These are phyloP conservation scores for Gulo gulo DNA, from an alignment of 2,113 vertebrate species.

Conservation along the genomic window DNA sequence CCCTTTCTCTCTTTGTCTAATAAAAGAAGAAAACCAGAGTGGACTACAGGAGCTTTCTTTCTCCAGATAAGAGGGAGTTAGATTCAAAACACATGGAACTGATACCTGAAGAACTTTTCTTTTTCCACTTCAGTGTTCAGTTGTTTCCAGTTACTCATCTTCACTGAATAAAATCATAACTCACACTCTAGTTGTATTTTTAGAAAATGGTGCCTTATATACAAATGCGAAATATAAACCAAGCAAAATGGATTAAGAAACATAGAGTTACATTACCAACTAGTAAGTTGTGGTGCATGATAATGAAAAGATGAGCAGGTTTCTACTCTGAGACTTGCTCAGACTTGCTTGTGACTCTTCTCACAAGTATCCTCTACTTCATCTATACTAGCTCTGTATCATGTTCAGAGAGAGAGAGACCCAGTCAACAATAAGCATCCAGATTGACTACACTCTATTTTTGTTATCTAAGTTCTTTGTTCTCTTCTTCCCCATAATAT, in stretches of 20 bases:
- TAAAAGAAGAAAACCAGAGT: slow-evolving; percentile 12
- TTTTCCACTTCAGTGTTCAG: not conserved
- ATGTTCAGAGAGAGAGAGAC: not conserved
- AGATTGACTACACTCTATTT: not conserved
- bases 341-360: not conserved
- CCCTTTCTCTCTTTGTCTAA: not conserved
- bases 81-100: not conserved
- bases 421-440: not conserved
- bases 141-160: not conserved
- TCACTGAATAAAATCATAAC: not conserved
- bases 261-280: not conserved
- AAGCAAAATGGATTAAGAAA: not conserved
- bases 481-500: not conserved
- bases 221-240: slow-evolving; percentile 5
- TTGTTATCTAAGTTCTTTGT: not conserved
- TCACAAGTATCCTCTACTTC: not conserved
- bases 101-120: not conserved
- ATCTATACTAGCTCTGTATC: not conserved
- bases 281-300: not conserved
- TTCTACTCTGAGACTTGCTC: not conserved
- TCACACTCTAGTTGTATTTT: not conserved
- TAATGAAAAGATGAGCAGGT: not conserved
- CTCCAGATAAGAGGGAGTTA: not conserved
- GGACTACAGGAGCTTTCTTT: not conserved
- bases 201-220: not conserved